Evolutionary conservation across 2,888 invertebrate species (phyloP).

Genomic region (Heliconius hortense): DNA sequence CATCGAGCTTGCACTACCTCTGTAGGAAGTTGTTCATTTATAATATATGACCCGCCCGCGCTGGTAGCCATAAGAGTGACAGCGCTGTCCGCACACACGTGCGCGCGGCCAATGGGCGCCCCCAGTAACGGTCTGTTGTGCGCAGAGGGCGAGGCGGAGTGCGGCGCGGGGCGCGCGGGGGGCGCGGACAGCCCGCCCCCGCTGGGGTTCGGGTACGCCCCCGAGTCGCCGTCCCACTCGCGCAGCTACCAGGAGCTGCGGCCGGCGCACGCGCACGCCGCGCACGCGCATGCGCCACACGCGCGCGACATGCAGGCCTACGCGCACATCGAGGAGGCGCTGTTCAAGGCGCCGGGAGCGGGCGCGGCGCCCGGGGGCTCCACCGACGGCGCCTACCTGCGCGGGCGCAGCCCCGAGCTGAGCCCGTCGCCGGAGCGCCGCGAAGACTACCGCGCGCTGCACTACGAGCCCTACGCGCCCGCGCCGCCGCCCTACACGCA

Average conservation of each 20-base stretch:
- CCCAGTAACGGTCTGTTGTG: constrained; percentile 46
- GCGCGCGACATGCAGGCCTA: constrained; percentile 76
- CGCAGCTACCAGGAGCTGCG: constrained; percentile 79
- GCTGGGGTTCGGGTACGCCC: constrained; percentile 68
- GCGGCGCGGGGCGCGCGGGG: constrained; percentile 42
- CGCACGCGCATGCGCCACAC: constrained; percentile 57
- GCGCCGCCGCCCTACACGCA: constrained; percentile 61
- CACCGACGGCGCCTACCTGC: constrained; percentile 65
- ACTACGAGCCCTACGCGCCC: constrained; percentile 68
- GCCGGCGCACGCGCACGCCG: constrained; percentile 61
- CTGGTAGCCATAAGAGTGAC: too few relatives aligned
- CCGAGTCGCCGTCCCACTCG: constrained; percentile 68
- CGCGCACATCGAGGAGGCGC: constrained; percentile 58
- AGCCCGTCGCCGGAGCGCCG: constrained; percentile 66
- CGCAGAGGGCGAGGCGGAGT: constrained; percentile 68
- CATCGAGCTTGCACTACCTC: neutral
- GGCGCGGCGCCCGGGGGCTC: constrained; percentile 48
- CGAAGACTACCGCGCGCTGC: constrained; percentile 64
- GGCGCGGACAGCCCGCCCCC: constrained; percentile 68
- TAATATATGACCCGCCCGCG: neutral
- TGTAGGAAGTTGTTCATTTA: neutral
- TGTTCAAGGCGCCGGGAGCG: constrained; percentile 49
- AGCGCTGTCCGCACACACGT: constrained; percentile 22
- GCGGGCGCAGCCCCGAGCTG: constrained; percentile 62
- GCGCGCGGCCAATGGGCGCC: constrained; percentile 45